phyloP scores from a whole-genome alignment of 2,113 vertebrate genomes.

The Myanophis thanlyinensis region DNA sequence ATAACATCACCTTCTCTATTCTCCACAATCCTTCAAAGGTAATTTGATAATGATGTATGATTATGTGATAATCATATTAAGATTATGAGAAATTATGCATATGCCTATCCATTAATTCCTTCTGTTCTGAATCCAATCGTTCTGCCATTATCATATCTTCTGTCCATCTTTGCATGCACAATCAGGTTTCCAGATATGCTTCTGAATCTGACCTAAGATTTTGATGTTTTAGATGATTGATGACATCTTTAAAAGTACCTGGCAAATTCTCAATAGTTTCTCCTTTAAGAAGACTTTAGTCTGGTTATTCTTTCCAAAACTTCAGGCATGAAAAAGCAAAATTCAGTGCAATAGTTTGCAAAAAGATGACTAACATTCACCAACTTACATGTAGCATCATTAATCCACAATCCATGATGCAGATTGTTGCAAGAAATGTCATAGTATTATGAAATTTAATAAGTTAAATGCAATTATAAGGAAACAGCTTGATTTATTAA shows the following conservation, averaged over 20 bases:
- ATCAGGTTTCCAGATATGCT: background rate
- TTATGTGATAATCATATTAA: background rate
- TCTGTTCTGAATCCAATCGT: background rate
- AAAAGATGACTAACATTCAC: background rate
- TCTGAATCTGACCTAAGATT: background rate
- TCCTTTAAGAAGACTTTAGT: background rate
- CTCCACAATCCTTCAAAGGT: background rate
- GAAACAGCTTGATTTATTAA: background rate
- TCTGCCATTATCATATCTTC: background rate
- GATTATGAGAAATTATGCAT: background rate
- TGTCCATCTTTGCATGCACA: background rate
- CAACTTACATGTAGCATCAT: background rate
- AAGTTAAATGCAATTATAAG: background rate
- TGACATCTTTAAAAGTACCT: background rate
- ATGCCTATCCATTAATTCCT: background rate
- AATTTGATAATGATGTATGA: background rate
- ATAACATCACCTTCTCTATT: background rate
- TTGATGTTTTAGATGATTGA: conserved; percentile 15
- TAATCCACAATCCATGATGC: background rate
- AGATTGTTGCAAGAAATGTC: background rate
- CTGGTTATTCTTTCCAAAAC: background rate
- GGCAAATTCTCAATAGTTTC: conserved; percentile 3
- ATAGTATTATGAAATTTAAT: background rate
- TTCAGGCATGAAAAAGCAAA: background rate
- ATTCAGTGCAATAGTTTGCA: background rate